A percentile compares a stretch with the other conserved stretches of the same genome.
phyloP scores from a whole-genome alignment of 2,888 invertebrate genomes.

The Volucella inanis region DNA sequence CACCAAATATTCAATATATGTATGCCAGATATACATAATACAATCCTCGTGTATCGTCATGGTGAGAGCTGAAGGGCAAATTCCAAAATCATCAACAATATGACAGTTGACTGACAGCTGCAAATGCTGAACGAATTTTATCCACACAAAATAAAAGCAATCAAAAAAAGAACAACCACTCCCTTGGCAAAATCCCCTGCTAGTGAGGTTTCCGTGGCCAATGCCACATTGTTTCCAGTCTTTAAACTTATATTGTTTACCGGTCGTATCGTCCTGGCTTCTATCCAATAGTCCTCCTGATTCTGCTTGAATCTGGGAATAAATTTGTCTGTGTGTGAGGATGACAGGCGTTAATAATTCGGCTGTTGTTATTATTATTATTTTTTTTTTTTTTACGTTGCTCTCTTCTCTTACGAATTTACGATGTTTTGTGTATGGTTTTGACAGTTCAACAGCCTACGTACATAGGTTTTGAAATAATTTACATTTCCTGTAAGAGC shows the following conservation, averaged over 20 bases:
- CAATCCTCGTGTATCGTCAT: neutral
- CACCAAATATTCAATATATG: neutral
- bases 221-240: slow-evolving; percentile 36
- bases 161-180: neutral
- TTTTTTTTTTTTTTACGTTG: slow-evolving; percentile 22
- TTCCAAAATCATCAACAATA: slow-evolving; percentile 45
- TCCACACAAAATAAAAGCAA: neutral
- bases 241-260: slow-evolving; percentile 30
- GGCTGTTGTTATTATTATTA: too few species aligned
- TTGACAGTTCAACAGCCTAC: slow-evolving; percentile 52
- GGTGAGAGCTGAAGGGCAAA: slow-evolving; percentile 17
- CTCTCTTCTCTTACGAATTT: neutral
- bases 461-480: slow-evolving; percentile 33
- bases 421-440: slow-evolving; percentile 8
- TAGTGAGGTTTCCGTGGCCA: slow-evolving; percentile 30
- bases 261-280: slow-evolving; percentile 30
- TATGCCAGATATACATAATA: too few species aligned
- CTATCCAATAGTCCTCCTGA: slow-evolving; percentile 43
- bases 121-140: slow-evolving; percentile 39
- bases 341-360: slow-evolving; percentile 62
- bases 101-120: slow-evolving; percentile 58
- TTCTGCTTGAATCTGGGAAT: neutral
- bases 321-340: slow-evolving; percentile 28
- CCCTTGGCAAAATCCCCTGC: neutral
- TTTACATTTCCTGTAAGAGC: slow-evolving; percentile 3